Percentiles rank a stretch among this genome's conserved stretches.
Conservation (phyloP, 92 coral and sea anemone genomes). For the Siderastrea radians region DNA sequence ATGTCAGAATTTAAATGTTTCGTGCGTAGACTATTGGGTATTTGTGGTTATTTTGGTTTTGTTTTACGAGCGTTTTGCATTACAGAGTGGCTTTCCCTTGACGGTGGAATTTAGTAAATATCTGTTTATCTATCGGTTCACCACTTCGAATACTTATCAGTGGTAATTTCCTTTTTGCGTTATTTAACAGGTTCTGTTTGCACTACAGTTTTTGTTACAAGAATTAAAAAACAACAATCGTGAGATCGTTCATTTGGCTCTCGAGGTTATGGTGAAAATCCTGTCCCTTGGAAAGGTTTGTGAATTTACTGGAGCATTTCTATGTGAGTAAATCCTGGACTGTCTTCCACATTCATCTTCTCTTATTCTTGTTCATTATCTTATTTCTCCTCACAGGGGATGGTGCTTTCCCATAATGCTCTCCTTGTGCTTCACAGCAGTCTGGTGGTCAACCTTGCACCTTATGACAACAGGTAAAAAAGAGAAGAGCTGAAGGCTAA, state of each 20-base stretch:
- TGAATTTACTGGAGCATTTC: not conserved
- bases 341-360: not conserved
- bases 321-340: not conserved
- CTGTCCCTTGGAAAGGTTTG: conserved; percentile 75
- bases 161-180: not conserved
- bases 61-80: too few species aligned
- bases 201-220: conserved; percentile 78
- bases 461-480: conserved; percentile 34
- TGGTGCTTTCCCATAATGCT: conserved; percentile 77
- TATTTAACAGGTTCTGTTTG: conserved; percentile 66
- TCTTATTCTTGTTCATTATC: not conserved
- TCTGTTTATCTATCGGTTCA: too few species aligned
- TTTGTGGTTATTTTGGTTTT: too few species aligned
- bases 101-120: too few species aligned
- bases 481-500: not conserved
- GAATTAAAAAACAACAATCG: conserved; percentile 20
- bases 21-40: too few species aligned
- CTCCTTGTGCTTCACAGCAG: conserved; percentile 77
- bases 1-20: too few species aligned
- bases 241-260: conserved; percentile 41
- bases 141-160: too few species aligned
- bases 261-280: conserved; percentile 70
- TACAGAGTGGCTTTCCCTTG: too few species aligned
- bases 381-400: conserved; percentile 40
- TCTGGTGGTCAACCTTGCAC: conserved; percentile 39